These are phyloP conservation scores for Aporophyla lueneburgensis DNA, from an alignment of 2,888 invertebrate genomes.

Conservation along the genomic window DNA sequence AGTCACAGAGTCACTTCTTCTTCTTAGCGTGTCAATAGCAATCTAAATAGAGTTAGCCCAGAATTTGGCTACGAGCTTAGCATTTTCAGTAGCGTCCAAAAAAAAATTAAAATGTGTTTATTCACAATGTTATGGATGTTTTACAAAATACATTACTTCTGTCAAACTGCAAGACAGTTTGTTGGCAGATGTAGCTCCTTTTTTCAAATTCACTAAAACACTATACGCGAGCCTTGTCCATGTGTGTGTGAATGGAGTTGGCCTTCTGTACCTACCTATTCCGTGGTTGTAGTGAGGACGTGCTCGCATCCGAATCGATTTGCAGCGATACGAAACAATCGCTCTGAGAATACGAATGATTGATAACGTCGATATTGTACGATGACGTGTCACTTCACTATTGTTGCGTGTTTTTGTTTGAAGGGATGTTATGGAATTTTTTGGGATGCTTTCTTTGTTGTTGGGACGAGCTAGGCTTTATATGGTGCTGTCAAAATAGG, in stretches of 20 bases:
- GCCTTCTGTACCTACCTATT: neutral
- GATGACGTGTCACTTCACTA: conserved; percentile 63
- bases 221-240: too few relatives aligned
- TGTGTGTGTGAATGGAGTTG: neutral
- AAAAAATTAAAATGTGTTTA: too few relatives aligned
- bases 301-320: conserved; percentile 60
- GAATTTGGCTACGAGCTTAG: too few relatives aligned
- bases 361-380: conserved; percentile 58
- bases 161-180: too few relatives aligned
- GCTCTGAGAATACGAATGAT: conserved; percentile 63
- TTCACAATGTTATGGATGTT: too few relatives aligned
- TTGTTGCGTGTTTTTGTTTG: conserved; percentile 41
- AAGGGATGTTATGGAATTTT: neutral
- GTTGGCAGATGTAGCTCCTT: too few relatives aligned
- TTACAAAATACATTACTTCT: too few relatives aligned
- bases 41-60: too few relatives aligned
- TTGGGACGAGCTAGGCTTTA: neutral
- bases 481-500: neutral
- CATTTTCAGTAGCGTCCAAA: too few relatives aligned
- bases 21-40: too few relatives aligned
- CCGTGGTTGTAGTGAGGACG: conserved; percentile 28
- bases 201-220: too few relatives aligned
- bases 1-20: neutral
- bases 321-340: conserved; percentile 62
- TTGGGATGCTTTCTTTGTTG: neutral